Base-by-base conservation (phyloP, 2,888 invertebrate species). In the Tachina fera region DNA sequence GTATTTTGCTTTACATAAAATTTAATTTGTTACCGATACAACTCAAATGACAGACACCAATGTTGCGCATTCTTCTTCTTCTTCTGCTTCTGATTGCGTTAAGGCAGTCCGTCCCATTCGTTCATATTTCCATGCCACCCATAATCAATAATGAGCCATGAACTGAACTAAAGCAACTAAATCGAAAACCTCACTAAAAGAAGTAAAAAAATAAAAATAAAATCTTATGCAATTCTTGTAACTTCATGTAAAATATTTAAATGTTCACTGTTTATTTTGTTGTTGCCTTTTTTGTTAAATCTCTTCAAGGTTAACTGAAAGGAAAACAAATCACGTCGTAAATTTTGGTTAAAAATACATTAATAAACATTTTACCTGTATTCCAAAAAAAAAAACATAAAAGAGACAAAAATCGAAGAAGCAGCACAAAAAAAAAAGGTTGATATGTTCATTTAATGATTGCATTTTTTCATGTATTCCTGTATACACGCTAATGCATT, bases 291-390 rank as follows among this genome's bases (percentile, higher is more conserved):
- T 56, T 67, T 72, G 77, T 84, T 77, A 71, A 80, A 87, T 83
- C 81, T 78, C 82, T 79, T 87, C 87, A 87, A 87, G 87, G 87
- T 87, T 87, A 86, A 84, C 65, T 56, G 84, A 87, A 87, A 87
- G 87, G 83, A 81, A 87, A 86, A 81, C 81, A 81, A 72, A 85
- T 77, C 74, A 77, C 72, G 72, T 81, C 84, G 84, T 81, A 81
- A 74, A 77, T 77, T 81, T 85, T 70, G 45, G 51, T 68, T 53
- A 56, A 63, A 81, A 79, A 72, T 76, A 61, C 80, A 81, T 77
- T 77, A 77, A 81, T 77, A 77, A 74, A 41, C 56, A 74, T 72
- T 72, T 81, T 77, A 77, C 75, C 80, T 84, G 84, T 58, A 16
- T 53, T 58, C 9, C 14, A 43, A n/a, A 31, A 60, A 14, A 11